Conservation (phyloP, 64 coral and sea anemone genomes). For the Acropora yongei region DNA sequence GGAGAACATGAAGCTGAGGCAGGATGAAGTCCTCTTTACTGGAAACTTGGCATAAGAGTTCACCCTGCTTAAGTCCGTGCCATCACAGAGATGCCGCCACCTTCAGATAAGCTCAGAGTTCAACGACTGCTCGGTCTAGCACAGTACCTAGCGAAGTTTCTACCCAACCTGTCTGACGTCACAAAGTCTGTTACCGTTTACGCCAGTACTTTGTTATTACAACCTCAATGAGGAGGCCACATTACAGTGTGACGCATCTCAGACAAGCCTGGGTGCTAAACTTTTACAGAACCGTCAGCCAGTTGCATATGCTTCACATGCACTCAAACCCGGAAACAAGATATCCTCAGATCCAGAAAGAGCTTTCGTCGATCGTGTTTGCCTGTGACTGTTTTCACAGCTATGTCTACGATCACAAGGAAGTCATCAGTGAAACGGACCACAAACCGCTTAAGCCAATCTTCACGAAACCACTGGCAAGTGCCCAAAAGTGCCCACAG, state of each 20-base stretch:
- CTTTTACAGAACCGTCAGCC: background rate
- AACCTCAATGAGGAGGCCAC: background rate
- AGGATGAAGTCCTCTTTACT: too few relatives aligned
- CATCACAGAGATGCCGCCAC: too few relatives aligned
- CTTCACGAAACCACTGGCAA: background rate
- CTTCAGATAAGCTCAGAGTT: too few relatives aligned
- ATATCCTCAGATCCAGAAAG: background rate
- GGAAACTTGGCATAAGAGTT: too few relatives aligned
- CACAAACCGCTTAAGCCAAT: background rate
- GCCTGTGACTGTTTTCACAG: too few relatives aligned
- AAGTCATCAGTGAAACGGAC: too few relatives aligned
- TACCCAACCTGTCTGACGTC: too few relatives aligned
- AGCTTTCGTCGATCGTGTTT: background rate
- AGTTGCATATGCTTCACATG: background rate
- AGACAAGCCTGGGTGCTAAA: background rate
- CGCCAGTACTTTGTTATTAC: slow-evolving; percentile 45
- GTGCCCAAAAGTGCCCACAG: background rate
- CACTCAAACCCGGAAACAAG: slow-evolving; percentile 1
- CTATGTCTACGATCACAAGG: too few relatives aligned
- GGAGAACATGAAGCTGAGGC: too few relatives aligned
- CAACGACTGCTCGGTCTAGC: too few relatives aligned
- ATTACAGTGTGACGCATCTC: slow-evolving; percentile 11
- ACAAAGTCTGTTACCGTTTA: background rate
- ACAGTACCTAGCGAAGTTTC: too few relatives aligned
- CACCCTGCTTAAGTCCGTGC: too few relatives aligned